Base-by-base conservation (phyloP, 2,797 vertebrate genomes). In the Mormyrus hasselquistii region DNA sequence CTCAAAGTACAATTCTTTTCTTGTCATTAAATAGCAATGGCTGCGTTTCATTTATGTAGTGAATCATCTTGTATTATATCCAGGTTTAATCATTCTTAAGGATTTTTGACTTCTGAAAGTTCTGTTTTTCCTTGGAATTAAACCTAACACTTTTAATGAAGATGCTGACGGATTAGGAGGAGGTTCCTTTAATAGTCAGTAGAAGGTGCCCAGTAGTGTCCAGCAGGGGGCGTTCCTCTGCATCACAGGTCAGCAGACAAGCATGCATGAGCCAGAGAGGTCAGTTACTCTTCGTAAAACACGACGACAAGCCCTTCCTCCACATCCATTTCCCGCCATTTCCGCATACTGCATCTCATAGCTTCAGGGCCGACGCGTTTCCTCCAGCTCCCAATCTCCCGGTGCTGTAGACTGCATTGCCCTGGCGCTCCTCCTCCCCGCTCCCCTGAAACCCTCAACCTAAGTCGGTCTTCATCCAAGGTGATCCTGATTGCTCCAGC, bases 301-400 rank as follows among this genome's bases (percentile, higher is more conserved):
- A n/a, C n/a, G 34, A 29, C 22, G 14, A 79, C 73, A 83, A 57
- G 88, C 88, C 49, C 52, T 88, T 79, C 88, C 73, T 44, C 49
- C 50, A 49, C 88, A 84, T 65, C 79, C 88, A 84, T 89, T 9
- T 47, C 86, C 86, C 34, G 8, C 76, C 76, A 88, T 88, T 57
- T 6, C 41, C 34, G 38, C 88, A 83, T 55, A 14, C 14, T 29
- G 25, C 88, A 82, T 88, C 50, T 22, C 79, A 49, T 47, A 57
- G 88, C 88, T 89, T 88, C 47, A 38, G 87, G 62, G 62, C 22
- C 59, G 47, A 14, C 62, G 44, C 3, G 62, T 19, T 10, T 7
- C 62, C 47, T 62, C 41, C 59, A 76, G 6, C 55, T 49, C 22
- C 53, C 87, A 52, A 76, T 22, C 25, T 49, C 22, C 87, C 59